Evolutionary conservation across 2,888 invertebrate genomes (phyloP).

Genomic region (Tholera decimalis): DNA sequence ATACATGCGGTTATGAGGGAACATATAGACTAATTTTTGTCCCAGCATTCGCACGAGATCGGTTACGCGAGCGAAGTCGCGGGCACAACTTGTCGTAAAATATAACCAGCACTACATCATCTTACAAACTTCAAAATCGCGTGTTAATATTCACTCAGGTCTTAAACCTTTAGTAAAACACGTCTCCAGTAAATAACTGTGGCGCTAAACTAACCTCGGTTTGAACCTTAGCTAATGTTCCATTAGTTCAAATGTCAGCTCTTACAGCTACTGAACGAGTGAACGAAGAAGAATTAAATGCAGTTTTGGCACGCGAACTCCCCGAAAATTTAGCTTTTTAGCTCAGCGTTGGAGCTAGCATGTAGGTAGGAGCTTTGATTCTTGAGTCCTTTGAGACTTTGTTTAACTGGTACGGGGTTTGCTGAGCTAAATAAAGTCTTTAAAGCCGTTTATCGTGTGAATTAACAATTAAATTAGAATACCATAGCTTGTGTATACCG

Average conservation of each 20-base stretch:
- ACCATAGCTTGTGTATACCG: too few species aligned
- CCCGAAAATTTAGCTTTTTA: constrained; percentile 40
- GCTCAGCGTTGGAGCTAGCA: constrained; percentile 7
- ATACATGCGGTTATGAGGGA: too few species aligned
- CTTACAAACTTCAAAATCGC: constrained; percentile 41
- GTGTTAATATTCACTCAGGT: constrained; percentile 48
- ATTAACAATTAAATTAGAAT: too few species aligned
- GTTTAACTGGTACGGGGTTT: background rate
- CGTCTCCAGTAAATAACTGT: constrained; percentile 49
- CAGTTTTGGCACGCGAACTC: constrained; percentile 54
- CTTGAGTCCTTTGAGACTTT: background rate
- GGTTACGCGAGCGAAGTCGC: too few species aligned
- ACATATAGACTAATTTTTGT: too few species aligned
- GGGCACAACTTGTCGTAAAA: too few species aligned
- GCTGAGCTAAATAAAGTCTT: background rate
- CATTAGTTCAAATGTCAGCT: constrained; percentile 63
- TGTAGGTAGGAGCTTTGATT: constrained; percentile 15
- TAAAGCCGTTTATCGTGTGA: background rate
- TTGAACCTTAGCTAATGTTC: constrained; percentile 59
- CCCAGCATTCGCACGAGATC: too few species aligned
- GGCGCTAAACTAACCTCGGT: constrained; percentile 46
- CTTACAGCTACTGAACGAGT: constrained; percentile 37
- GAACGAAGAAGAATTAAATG: constrained; percentile 45
- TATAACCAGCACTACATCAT: constrained; percentile 16
- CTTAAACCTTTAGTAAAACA: constrained; percentile 51